Percentiles rank a stretch among this genome's conserved stretches.
These are phyloP conservation scores for Gyps fulvus DNA, from an alignment of 2,113 vertebrate genomes.

Conservation along the genomic window DNA sequence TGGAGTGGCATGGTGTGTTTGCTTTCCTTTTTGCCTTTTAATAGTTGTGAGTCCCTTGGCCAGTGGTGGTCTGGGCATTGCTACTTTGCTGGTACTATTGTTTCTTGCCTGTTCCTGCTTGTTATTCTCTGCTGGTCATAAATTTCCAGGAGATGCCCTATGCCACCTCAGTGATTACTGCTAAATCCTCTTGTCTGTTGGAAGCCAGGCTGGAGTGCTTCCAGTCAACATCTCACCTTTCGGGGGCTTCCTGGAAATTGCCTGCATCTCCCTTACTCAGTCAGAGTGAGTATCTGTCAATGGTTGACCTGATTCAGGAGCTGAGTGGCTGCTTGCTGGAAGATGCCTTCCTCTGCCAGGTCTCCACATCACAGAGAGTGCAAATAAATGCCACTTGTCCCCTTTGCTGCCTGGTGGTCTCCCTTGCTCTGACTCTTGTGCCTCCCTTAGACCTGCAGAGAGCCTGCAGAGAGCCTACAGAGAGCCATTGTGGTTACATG, in stretches of 20 bases:
- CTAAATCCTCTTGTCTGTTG: neutral
- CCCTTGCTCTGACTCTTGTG: neutral
- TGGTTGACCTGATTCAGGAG: neutral
- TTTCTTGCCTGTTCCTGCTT: neutral
- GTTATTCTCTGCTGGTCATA: neutral
- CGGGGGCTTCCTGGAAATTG: neutral
- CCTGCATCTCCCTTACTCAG: neutral
- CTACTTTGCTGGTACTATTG: neutral
- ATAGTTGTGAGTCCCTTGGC: neutral
- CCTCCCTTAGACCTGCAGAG: neutral
- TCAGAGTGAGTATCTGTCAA: neutral
- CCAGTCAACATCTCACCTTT: neutral
- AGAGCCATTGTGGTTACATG: neutral
- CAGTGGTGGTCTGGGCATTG: neutral
- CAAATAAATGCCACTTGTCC: neutral
- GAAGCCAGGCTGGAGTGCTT: neutral
- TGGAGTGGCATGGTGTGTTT: neutral
- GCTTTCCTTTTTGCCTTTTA: neutral
- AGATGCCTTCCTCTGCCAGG: neutral
- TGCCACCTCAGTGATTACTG: neutral
- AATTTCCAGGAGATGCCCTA: neutral
- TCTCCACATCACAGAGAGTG: neutral
- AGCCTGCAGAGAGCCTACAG: neutral
- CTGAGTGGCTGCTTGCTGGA: neutral
- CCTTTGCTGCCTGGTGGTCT: neutral